Conservation (phyloP, 2,113 vertebrate genomes). For the Silurus glanis region DNA sequence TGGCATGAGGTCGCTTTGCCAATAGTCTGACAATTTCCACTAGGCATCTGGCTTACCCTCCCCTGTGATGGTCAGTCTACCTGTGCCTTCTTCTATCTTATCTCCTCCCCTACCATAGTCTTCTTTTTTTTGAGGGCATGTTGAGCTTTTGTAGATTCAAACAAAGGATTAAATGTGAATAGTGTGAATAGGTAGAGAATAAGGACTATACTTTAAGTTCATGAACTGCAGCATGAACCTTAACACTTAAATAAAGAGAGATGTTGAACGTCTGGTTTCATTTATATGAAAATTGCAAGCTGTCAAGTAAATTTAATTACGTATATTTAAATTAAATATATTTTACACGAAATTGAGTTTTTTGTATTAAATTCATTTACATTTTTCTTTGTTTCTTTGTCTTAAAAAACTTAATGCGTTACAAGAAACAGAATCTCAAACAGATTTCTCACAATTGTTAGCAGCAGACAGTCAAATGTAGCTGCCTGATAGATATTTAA, state of each 20-base stretch:
- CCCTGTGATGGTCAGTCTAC: constrained; percentile 84
- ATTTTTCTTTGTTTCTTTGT: not conserved
- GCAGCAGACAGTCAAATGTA: not conserved
- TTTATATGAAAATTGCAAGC: not conserved
- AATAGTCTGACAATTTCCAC: constrained; percentile 85
- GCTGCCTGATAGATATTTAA: not conserved
- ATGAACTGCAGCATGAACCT: constrained; percentile 7
- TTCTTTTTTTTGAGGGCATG: constrained; percentile 14
- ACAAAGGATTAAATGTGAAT: constrained; percentile 24
- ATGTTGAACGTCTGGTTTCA: not conserved
- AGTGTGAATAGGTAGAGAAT: not conserved
- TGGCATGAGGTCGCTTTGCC: constrained; percentile 84
- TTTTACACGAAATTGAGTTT: not conserved
- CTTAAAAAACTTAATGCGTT: not conserved
- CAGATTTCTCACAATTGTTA: not conserved
- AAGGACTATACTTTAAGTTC: constrained; percentile 8
- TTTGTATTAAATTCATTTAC: not conserved
- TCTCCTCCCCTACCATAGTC: constrained; percentile 64
- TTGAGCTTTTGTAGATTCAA: constrained; percentile 20
- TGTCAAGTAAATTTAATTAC: not conserved
- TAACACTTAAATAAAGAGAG: not conserved
- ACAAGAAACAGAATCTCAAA: not conserved
- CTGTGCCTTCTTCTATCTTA: constrained; percentile 76
- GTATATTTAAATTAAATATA: not conserved
- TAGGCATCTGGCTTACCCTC: constrained; percentile 81